Evolutionary conservation across 2,888 invertebrate genomes (phyloP).

Genomic region (Drosophila fungiperda): DNA sequence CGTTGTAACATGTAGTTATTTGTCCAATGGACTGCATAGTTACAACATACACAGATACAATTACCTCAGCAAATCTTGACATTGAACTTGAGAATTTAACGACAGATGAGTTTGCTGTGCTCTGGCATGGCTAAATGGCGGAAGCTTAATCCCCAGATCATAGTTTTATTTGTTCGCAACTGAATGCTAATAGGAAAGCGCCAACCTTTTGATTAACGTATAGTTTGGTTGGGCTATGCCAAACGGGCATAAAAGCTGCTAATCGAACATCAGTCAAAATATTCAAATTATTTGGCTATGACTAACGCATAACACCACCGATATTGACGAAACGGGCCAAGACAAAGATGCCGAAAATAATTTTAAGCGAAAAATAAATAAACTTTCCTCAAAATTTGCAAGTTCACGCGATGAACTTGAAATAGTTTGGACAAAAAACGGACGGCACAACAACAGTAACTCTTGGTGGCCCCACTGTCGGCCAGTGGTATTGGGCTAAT

Average conservation of each 20-base stretch:
- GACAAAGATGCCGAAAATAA: slow-evolving; percentile 41
- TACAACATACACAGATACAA: slow-evolving; percentile 10
- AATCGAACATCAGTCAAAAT: slow-evolving; percentile 39
- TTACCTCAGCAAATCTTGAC: slow-evolving; percentile 44
- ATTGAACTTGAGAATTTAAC: slow-evolving; percentile 65
- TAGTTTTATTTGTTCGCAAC: slow-evolving; percentile 58
- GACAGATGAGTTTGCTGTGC: slow-evolving; percentile 1
- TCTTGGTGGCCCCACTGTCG: slow-evolving; percentile 9
- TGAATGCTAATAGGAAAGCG: slow-evolving; percentile 55
- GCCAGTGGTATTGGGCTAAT: not conserved
- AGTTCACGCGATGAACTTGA: slow-evolving; percentile 78
- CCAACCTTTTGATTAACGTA: slow-evolving; percentile 51
- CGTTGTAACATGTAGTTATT: slow-evolving; percentile 47
- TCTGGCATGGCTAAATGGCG: slow-evolving; percentile 40
- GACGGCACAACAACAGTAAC: slow-evolving; percentile 39
- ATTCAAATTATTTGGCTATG: slow-evolving; percentile 31
- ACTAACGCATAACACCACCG: slow-evolving; percentile 30
- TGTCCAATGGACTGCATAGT: slow-evolving; percentile 16
- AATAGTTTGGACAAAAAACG: slow-evolving; percentile 37
- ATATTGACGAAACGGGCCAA: slow-evolving; percentile 38
- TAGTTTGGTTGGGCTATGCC: slow-evolving; percentile 12
- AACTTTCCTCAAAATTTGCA: slow-evolving; percentile 57
- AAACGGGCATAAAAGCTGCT: slow-evolving; percentile 38
- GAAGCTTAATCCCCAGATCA: slow-evolving; percentile 54
- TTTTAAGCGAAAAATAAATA: slow-evolving; percentile 36